These are phyloP conservation scores for Tenthredo mesomela DNA, from an alignment of 2,888 invertebrate genomes.

Conservation along the genomic window DNA sequence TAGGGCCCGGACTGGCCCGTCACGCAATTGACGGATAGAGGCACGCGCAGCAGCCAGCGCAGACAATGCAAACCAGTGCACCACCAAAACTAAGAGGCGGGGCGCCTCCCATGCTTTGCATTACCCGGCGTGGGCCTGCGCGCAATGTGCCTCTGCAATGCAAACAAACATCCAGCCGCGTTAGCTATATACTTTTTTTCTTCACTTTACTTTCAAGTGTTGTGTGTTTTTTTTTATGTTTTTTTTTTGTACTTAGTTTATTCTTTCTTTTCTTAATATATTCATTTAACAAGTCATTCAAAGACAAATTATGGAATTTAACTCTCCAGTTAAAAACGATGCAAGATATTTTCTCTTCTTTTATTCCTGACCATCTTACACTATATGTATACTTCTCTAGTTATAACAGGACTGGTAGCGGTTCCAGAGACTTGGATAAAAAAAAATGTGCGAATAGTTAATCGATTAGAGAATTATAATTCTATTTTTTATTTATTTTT, in stretches of 20 bases:
- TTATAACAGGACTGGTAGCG: neutral
- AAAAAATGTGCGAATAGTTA: neutral
- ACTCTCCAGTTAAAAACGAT: conserved; percentile 18
- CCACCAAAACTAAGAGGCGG: conserved; percentile 75
- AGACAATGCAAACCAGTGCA: conserved; percentile 78
- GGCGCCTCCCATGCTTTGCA: conserved; percentile 76
- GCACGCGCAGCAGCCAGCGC: conserved; percentile 78
- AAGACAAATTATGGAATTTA: neutral
- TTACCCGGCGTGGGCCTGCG: conserved; percentile 78
- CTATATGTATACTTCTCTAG: conserved; percentile 19
- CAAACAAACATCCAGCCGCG: conserved; percentile 78
- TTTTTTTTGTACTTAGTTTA: neutral
- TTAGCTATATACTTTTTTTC: conserved; percentile 71
- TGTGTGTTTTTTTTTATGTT: neutral
- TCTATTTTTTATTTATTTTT: neutral
- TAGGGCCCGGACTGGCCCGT: conserved; percentile 70
- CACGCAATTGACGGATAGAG: conserved; percentile 75
- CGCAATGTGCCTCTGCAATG: conserved; percentile 78
- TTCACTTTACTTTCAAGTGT: conserved; percentile 54
- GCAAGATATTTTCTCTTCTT: conserved; percentile 2
- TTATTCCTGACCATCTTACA: conserved; percentile 27
- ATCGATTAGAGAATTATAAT: neutral
- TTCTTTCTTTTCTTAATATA: conserved; percentile 45
- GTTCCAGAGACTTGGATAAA: neutral
- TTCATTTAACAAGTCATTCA: neutral